Conservation (phyloP, 2,888 invertebrate genomes). For the Ametastegia equiseti region DNA sequence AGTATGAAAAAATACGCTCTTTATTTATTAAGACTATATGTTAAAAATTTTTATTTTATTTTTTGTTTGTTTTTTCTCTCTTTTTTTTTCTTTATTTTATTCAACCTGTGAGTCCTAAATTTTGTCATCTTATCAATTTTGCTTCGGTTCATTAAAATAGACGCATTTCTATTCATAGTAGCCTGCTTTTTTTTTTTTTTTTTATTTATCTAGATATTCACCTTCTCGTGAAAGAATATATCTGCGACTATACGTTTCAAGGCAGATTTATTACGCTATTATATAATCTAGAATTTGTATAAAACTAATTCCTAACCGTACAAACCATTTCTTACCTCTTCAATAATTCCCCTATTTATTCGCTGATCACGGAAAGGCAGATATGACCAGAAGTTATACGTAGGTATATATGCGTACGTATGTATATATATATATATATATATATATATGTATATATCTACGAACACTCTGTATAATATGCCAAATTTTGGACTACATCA, state of each 20-base stretch:
- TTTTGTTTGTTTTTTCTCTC: conserved; percentile 34
- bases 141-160: conserved; percentile 21
- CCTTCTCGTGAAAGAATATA: conserved; percentile 42
- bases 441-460: background rate
- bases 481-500: conserved; percentile 42
- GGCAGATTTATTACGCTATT: conserved; percentile 37
- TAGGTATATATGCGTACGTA: background rate
- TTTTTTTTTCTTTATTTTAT: background rate
- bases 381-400: conserved; percentile 29
- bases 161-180: conserved; percentile 35
- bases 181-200: conserved; percentile 19
- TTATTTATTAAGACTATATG: conserved; percentile 13
- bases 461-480: conserved; percentile 4
- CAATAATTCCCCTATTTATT: background rate
- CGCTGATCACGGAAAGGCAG: conserved; percentile 27
- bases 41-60: conserved; percentile 47
- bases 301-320: conserved; percentile 41
- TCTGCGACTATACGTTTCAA: conserved; percentile 50
- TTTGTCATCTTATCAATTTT: conserved; percentile 4
- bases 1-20: conserved; percentile 34
- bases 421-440: no score
- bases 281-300: conserved; percentile 43
- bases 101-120: background rate
- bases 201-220: conserved; percentile 38
- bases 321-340: conserved; percentile 8